Conservation (phyloP, 2,888 invertebrate species). For the Lepidochrysops patricia region DNA sequence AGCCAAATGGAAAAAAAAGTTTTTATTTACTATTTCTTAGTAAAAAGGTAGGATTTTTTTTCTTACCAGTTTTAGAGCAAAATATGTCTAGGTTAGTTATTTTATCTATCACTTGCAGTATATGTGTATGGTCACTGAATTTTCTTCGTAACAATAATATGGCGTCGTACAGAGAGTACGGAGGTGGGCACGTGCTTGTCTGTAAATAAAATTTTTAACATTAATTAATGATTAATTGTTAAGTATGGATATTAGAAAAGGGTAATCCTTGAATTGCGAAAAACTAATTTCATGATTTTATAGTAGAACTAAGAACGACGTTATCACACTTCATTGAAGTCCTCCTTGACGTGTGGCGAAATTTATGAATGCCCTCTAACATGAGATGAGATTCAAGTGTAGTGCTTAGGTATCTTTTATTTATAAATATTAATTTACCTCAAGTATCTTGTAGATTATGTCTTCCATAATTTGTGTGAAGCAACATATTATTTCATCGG, state of each 20-base stretch:
- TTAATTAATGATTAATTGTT: background rate
- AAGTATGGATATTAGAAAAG: too few species aligned
- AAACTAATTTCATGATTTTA: too few species aligned
- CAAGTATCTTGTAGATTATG: slow-evolving; percentile 32
- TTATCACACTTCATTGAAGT: too few species aligned
- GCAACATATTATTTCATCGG: slow-evolving; percentile 42
- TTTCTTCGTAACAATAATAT: background rate
- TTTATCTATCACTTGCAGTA: slow-evolving; percentile 6
- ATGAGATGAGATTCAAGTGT: too few species aligned
- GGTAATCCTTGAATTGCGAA: too few species aligned
- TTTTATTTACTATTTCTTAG: too few species aligned
- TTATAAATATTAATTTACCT: slow-evolving; percentile 27
- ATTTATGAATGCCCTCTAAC: too few species aligned
- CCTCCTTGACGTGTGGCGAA: too few species aligned
- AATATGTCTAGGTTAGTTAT: slow-evolving; percentile 9
- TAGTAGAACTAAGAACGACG: too few species aligned
- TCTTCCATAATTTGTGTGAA: slow-evolving; percentile 48
- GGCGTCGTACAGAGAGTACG: background rate
- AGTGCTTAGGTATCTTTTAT: too few species aligned
- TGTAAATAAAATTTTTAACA: background rate
- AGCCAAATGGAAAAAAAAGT: too few species aligned
- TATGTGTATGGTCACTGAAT: slow-evolving; percentile 11
- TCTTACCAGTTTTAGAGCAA: slow-evolving; percentile 10
- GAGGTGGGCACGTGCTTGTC: background rate
- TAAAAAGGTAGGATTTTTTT: too few species aligned